These are phyloP conservation scores for Eledona agricola DNA, from an alignment of 2,888 invertebrate species.

Conservation along the genomic window DNA sequence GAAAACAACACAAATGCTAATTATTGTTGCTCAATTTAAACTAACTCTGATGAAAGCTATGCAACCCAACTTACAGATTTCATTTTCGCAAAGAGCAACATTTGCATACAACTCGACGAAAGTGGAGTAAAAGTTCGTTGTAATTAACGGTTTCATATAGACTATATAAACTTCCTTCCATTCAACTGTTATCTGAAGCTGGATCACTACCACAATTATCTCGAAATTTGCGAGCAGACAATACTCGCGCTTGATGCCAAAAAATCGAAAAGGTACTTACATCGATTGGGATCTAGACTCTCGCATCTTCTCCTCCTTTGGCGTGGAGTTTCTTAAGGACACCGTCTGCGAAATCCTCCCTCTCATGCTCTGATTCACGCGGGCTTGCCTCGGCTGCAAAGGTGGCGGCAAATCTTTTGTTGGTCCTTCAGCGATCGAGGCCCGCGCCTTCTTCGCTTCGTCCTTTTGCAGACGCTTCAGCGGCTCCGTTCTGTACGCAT, in stretches of 20 bases:
- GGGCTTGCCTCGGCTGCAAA: conserved; percentile 59
- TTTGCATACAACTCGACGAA: too few species aligned
- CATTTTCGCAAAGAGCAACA: too few species aligned
- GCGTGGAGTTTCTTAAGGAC: conserved; percentile 48
- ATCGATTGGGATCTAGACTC: conserved; percentile 52
- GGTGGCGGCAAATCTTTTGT: conserved; percentile 55
- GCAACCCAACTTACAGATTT: too few species aligned
- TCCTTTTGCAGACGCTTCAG: conserved; percentile 50
- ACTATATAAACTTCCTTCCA: neutral
- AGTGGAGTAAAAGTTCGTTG: too few species aligned
- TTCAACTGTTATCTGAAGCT: conserved; percentile 1
- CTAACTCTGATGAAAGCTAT: too few species aligned
- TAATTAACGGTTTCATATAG: conserved; percentile 3
- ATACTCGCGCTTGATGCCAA: neutral
- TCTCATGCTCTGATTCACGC: conserved; percentile 61
- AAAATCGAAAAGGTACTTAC: conserved; percentile 52
- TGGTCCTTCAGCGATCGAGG: conserved; percentile 56
- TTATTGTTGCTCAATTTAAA: too few species aligned
- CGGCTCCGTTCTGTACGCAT: conserved; percentile 59
- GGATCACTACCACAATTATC: conserved; percentile 3
- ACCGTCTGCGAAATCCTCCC: conserved; percentile 53
- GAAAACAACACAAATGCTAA: too few species aligned
- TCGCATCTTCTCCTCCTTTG: conserved; percentile 47
- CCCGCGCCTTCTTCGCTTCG: conserved; percentile 45
- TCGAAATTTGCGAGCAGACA: too few species aligned